Base-by-base conservation (phyloP, 2,888 invertebrate species). In the Tipula lateralis region DNA sequence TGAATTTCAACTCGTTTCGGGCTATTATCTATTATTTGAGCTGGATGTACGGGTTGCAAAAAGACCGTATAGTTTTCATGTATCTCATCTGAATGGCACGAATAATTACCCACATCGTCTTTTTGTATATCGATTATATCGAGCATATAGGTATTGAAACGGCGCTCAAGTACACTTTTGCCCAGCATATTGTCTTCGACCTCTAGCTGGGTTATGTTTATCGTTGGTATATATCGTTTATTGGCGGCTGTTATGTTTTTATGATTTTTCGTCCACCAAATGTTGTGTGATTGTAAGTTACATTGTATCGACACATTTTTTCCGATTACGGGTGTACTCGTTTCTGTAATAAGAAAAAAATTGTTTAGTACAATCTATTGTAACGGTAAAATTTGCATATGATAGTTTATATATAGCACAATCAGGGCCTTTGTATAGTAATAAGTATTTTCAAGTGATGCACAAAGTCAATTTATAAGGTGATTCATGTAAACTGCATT, bases 221-320 rank as follows among this genome's bases (percentile, higher is more conserved):
- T 83, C 5, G 83, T 39, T 34, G 83, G 19, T 1, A 83, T 24
- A 44, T 39, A 83, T 36, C 83, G 32, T 19, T 34, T 83, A 24
- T 83, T 36, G 5, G 30, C 3, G 3, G 34, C 32, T 80, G 92
- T 92, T 84, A 93, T 90, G 88, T 92, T 93, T 86, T 90, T 90
- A 50, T 91, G 92, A 86, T 92, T 91, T 85, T 91, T 91, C 80
- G 90, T 91, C 94, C 94, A 94, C 91, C 91, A 91, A 86, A 93
- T 91, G 66, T 90, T 89, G 86, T 91, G 91, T 50, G 89, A 88
- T 83, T 91, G 89, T 9, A 92, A 91, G 87, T 90, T 91, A 87
- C 94, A 94, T 86, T 90, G 90, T 36, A 93, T 88, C 19, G 92
- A 91, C 83, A 91, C 88, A 88, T 92, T 92, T 86, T 88, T 89